Evolutionary conservation across 2,113 vertebrate genomes (phyloP).

Genomic region (Bucco capensis): DNA sequence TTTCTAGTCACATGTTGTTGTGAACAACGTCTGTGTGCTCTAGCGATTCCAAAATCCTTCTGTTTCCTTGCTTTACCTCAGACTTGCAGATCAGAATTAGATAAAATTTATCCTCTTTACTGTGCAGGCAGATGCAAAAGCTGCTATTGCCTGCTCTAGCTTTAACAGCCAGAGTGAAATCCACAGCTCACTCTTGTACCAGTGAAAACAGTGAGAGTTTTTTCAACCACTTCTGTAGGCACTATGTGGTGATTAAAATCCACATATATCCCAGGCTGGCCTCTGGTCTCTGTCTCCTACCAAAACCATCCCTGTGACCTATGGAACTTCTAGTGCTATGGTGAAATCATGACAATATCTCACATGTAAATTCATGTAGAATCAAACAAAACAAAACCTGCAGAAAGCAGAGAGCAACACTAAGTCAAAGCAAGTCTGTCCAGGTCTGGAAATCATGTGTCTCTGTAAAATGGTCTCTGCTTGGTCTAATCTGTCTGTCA

Average conservation of each 20-base stretch:
- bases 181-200: not conserved
- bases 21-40: not conserved
- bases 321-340: not conserved
- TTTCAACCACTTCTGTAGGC: not conserved
- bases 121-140: not conserved
- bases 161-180: not conserved
- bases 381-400: not conserved
- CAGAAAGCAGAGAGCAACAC: not conserved
- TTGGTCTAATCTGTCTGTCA: not conserved
- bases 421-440: not conserved
- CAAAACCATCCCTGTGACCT: not conserved
- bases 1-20: not conserved
- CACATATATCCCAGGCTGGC: not conserved
- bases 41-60: not conserved
- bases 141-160: not conserved
- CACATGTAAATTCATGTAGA: not conserved
- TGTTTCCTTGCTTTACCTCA: not conserved
- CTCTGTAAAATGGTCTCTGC: not conserved
- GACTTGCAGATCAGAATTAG: not conserved
- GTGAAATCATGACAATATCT: not conserved
- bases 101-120: not conserved
- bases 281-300: not conserved
- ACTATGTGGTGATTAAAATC: not conserved
- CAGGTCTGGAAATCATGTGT: not conserved
- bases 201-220: not conserved